Conservation (phyloP, 2,888 invertebrate genomes). For the Tenthredo mesomela region DNA sequence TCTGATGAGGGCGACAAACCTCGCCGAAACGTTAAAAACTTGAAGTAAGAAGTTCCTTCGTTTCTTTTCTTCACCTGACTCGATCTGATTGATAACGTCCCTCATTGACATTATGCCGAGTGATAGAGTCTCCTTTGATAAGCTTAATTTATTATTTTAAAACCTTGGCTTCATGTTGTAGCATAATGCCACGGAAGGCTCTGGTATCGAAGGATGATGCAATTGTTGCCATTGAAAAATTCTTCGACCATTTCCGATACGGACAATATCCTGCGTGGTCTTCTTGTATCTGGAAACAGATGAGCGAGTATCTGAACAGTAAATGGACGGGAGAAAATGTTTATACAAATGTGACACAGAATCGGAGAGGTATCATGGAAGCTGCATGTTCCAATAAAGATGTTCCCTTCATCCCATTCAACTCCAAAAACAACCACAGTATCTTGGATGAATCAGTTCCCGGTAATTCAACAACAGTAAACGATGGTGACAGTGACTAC, state of each 20-base stretch:
- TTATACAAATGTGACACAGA: constrained; percentile 18
- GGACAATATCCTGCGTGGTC: constrained; percentile 28
- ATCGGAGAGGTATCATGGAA: constrained; percentile 38
- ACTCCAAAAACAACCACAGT: constrained; percentile 6
- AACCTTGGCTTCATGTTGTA: constrained; percentile 4
- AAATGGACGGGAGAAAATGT: constrained; percentile 20
- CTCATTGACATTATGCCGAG: too few species aligned
- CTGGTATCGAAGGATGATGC: constrained; percentile 12
- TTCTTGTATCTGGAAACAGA: constrained; percentile 16
- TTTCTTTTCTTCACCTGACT: too few species aligned
- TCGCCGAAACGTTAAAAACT: too few species aligned
- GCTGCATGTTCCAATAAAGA: constrained; percentile 34
- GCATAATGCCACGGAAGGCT: constrained; percentile 27
- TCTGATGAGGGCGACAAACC: too few species aligned
- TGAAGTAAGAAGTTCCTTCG: too few species aligned
- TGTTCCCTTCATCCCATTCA: constrained; percentile 39
- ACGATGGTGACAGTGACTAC: constrained; percentile 31
- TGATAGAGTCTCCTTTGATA: too few species aligned
- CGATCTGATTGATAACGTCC: too few species aligned
- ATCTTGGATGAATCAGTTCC: constrained; percentile 34
- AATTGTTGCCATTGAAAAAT: constrained; percentile 4
- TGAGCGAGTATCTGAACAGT: not conserved
- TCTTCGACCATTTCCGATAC: constrained; percentile 15
- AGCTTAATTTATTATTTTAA: not conserved
- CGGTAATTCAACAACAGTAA: constrained; percentile 4